Evolutionary conservation across 2,888 invertebrate species (phyloP), one percentile per base, ranked within the genome.

Genomic region (Platycnemis pennipes): DNA sequence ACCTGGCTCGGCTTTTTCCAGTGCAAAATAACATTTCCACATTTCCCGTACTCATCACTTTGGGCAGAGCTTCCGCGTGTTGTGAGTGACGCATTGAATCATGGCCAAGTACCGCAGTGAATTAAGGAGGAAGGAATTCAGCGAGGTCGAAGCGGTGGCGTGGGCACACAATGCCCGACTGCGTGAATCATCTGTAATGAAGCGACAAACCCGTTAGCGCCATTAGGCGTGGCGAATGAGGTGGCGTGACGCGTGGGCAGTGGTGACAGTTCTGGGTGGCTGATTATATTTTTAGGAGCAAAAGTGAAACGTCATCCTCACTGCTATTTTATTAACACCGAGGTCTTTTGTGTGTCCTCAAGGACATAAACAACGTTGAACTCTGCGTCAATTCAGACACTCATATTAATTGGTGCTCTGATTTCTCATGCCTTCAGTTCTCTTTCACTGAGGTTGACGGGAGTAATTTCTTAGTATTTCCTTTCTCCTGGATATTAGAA

Each of bases 111-210:
- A 13, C 37, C 77, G 16, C 7, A 37, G 31, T 77, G 77, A 37
- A 37, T 37, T 77, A 13, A 11, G 8, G 37, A 8, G 37, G 77
- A 77, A 77, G 77, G 77, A 37, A 31, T 77, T 37, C 13, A 13
- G 13, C 11, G 5, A 37, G 31, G 77, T 37, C 31, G 22, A 26
- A 63, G 49, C n/a, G n/a, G n/a, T 2, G n/a, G 37, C 37, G 31
- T 3, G 77, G 37, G 7, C 77, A 77, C 77, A 77, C 77, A 77
- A 77, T 37, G 77, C 31, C 7, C 37, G 77, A 77, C 31, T 77
- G 37, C 77, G 37, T 77, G 37, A 31, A 77, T 77, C 37, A 77
- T 77, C 77, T 77, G 77, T 77, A 77, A 77, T 77, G 77, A 77
- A 77, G 77, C 37, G 77, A 37, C 77, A 37, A 77, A 31, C 37